Conservation (phyloP, 2,113 vertebrate genomes). For the Oncorhynchus nerka region DNA sequence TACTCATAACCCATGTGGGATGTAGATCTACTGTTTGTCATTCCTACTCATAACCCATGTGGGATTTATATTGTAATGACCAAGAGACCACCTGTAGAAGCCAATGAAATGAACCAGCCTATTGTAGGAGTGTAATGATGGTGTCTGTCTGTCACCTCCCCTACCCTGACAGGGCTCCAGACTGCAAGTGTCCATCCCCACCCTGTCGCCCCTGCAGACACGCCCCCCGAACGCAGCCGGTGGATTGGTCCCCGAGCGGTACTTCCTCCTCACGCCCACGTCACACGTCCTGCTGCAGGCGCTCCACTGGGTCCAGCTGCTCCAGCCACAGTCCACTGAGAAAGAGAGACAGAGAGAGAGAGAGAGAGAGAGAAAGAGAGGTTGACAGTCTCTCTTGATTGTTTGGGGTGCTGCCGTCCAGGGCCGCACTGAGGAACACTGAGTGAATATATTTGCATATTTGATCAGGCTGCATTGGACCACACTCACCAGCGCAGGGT, state of each 20-base stretch:
- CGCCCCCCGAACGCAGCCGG: conserved; percentile 70
- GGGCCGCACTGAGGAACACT: not conserved
- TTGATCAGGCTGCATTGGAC: not conserved
- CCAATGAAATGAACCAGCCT: no score
- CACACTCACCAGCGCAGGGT: conserved; percentile 77
- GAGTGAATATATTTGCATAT: not conserved
- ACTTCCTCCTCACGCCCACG: conserved; percentile 78
- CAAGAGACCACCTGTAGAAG: no score
- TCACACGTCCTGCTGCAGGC: conserved; percentile 82
- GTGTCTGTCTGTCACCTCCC: conserved; percentile 7
- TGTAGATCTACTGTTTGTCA: not conserved
- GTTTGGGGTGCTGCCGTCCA: no score
- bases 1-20: not conserved
- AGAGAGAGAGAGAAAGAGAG: not conserved
- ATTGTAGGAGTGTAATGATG: not conserved
- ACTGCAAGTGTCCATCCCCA: conserved; percentile 83
- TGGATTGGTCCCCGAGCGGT: conserved; percentile 75
- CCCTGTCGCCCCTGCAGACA: conserved; percentile 71
- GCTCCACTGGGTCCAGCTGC: conserved; percentile 83
- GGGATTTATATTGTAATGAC: not conserved
- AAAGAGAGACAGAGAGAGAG: not conserved
- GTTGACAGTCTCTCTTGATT: not conserved
- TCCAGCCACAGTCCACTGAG: conserved; percentile 86
- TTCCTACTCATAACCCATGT: not conserved
- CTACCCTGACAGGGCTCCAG: conserved; percentile 77